phyloP scores from a whole-genome alignment of 1,140 invertebrate genomes.

The Diorhabda carinulata region DNA sequence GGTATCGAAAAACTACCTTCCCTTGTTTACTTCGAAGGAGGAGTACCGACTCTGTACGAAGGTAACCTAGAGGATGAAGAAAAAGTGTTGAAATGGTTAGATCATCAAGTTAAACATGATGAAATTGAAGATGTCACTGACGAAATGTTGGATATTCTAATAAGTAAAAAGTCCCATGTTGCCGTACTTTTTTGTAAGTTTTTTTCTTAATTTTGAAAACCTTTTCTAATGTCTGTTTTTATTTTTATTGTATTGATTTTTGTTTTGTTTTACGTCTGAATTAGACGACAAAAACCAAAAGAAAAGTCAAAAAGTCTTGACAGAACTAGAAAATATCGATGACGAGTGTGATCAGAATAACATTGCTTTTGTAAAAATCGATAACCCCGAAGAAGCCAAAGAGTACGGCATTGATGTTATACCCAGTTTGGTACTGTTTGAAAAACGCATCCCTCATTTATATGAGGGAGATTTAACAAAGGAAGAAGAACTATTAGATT shows the following conservation, averaged over 20 bases:
- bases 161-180: constrained; percentile 82
- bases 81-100: constrained; percentile 83
- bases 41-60: constrained; percentile 82
- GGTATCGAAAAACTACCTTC: constrained; percentile 83
- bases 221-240: not conserved
- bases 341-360: constrained; percentile 90
- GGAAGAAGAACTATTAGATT: constrained; percentile 83
- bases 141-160: constrained; percentile 89
- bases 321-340: constrained; percentile 89
- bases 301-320: constrained; percentile 82
- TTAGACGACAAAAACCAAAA: constrained; percentile 89
- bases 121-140: constrained; percentile 93
- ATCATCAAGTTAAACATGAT: constrained; percentile 78
- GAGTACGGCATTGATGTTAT: constrained; percentile 82
- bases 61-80: constrained; percentile 90
- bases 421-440: constrained; percentile 81
- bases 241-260: not conserved
- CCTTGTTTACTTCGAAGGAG: constrained; percentile 87
- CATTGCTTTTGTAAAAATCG: constrained; percentile 91
- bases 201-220: constrained; percentile 6
- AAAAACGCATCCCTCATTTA: constrained; percentile 80
- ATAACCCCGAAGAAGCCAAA: constrained; percentile 81
- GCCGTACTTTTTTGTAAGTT: constrained; percentile 87
- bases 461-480: constrained; percentile 90
- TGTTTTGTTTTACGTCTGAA: not conserved